These are phyloP conservation scores for Tholera decimalis DNA, from an alignment of 2,888 invertebrate genomes.

Conservation along the genomic window DNA sequence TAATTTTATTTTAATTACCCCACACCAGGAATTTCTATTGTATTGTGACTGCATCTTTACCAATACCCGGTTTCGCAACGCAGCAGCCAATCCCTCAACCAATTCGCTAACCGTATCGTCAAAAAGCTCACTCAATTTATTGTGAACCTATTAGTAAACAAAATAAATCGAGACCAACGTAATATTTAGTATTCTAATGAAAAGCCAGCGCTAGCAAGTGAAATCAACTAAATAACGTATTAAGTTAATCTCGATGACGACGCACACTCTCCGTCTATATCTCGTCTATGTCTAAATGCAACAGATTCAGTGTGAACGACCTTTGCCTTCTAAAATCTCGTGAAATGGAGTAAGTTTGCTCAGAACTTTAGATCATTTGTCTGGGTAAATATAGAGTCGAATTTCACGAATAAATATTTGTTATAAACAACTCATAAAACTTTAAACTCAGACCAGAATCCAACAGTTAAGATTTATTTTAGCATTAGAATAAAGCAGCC, in stretches of 20 bases:
- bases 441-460: too few species aligned
- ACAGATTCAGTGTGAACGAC: slow-evolving; percentile 2
- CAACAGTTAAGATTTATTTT: too few species aligned
- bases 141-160: too few species aligned
- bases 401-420: neutral
- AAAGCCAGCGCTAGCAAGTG: neutral
- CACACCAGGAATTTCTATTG: too few species aligned
- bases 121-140: too few species aligned
- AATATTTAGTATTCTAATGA: neutral
- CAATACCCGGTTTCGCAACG: too few species aligned
- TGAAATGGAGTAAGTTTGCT: slow-evolving; percentile 1
- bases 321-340: slow-evolving; percentile 11
- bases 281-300: neutral
- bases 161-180: neutral
- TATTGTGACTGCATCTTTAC: too few species aligned
- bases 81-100: too few species aligned
- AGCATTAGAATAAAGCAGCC: too few species aligned
- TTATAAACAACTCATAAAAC: too few species aligned
- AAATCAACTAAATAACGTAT: slow-evolving; percentile 18
- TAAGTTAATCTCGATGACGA: slow-evolving; percentile 21
- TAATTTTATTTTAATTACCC: too few species aligned
- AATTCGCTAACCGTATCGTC: too few species aligned
- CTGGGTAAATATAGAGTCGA: slow-evolving; percentile 15
- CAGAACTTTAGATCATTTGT: slow-evolving; percentile 10
- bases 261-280: neutral